Base-by-base conservation (phyloP, 2,797 vertebrate species). In the Hirundo rustica region DNA sequence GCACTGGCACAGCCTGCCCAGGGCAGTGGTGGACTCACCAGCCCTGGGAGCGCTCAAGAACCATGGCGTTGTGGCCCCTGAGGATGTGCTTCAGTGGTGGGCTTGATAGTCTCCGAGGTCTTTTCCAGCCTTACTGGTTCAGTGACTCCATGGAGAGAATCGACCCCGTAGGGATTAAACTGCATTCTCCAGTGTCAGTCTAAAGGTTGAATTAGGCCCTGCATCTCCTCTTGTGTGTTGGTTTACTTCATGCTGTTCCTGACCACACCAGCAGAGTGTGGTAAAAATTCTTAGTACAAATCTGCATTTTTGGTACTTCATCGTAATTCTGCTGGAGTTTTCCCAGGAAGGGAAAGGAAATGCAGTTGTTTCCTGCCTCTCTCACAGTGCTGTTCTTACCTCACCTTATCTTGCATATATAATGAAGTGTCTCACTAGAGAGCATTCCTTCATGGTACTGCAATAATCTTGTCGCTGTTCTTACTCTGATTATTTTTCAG, bases 191-290 rank as follows among this genome's bases (percentile, higher is more conserved):
- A 29, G 16, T 50, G 34, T 29, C 54, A 57, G 40, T 26, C 12
- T 74, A 34, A 32, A 58, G 20, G n/a, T 2, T 38, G 64, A 64
- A 27, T 71, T 89, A 17, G 48, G 27, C 0, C 0, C 21, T 62
- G 10, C 30, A 26, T 66, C 38, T 66, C 19, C 53, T 5, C 7
- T 67, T 77, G 15, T 27, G 14, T 30, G 13, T 85, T 50, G 53
- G 7, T 88, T 92, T 64, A 13, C 10, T 74, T 89, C 32, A 4
- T 75, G 81, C 54, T 88, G 20, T 91, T 83, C 72, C 47, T 19
- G 55, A n/a, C 91, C 75, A 95, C 72, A 27, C 82, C 93, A 95
- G 87, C 53, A 93, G 91, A 87, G 87, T 65, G 85, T 92, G 81
- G 72, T 91, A 91, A 89, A 51, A 93, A 94, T 73, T 71, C 68